Base-by-base conservation (phyloP, 2,113 vertebrate genomes). In the Leptodactylus fuscus region DNA sequence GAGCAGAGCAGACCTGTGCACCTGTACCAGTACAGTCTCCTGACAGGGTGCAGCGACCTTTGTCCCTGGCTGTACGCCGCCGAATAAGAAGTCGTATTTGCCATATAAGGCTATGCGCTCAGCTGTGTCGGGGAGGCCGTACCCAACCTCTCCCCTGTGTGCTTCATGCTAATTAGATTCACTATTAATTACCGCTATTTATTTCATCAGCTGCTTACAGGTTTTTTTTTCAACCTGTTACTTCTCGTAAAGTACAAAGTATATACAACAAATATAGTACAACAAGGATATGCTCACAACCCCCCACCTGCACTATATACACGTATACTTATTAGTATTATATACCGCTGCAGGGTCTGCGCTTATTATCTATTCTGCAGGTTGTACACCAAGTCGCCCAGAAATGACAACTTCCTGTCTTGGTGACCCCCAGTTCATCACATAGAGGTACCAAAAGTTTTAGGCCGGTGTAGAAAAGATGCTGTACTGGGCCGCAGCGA, bases 41-140 rank as follows among this genome's bases (percentile, higher is more conserved):
- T 2, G 0, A 85, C 86, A 88, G 89, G 82, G 87, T 88, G 82
- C 82, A 62, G 46, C 81, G 77, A 82, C 11, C 81, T 93, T 93
- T 92, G 92, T 88, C 82, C 91, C 74, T n/a, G 88, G 15, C 15
- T 78, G 46, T 67, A 84, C 87, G 60, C 82, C 75, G 84, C 49
- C 53, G 11, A 32, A 20, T 32, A 48, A 41, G 49, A 36, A 86
- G 88, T 89, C 87, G 15, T 48, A 0, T 65, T 92, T 81, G 74
- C 91, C 91, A 92, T 92, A 92, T 92, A 93, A 91, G 91, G 92
- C 77, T 87, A 92, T 81, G 83, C 83, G 89, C 75, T 55, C 83
- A 79, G 79, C 60, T 88, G 88, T 22, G 0, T 12, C 78, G 49
- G 38, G 44, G 75, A 79, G 49, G 38, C 90, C 91, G 91, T 90